Percentiles rank a stretch among this genome's conserved stretches.
phyloP scores from a whole-genome alignment of 1,140 invertebrate species.

The Lepidotrigona ventralis region DNA sequence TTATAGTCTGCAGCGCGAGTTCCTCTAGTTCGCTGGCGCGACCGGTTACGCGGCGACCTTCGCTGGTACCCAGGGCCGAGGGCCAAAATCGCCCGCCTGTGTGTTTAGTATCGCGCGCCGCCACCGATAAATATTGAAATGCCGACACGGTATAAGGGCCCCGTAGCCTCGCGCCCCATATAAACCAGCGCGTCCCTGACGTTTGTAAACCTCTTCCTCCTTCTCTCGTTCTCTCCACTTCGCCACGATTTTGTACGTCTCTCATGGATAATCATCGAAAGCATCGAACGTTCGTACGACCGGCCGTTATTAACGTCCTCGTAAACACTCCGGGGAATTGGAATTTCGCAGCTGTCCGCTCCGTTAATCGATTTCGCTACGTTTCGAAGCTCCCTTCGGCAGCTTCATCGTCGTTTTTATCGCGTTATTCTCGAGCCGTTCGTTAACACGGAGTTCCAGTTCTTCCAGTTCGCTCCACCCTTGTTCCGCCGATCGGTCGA shows the following conservation, averaged over 20 bases:
- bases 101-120: constrained; percentile 56
- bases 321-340: neutral
- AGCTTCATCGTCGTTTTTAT: too few relatives aligned
- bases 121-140: constrained; percentile 63
- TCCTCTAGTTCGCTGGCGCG: constrained; percentile 35
- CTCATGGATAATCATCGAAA: too few relatives aligned
- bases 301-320: neutral
- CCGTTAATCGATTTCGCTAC: neutral
- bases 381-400: neutral
- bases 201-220: constrained; percentile 18
- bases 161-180: constrained; percentile 60
- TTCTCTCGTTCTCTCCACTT: too few relatives aligned
- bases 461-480: neutral
- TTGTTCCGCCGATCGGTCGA: neutral
- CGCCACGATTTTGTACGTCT: neutral
- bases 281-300: neutral
- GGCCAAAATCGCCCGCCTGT: constrained; percentile 69
- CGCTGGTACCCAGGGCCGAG: constrained; percentile 68
- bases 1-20: constrained; percentile 30
- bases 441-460: neutral
- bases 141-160: constrained; percentile 58
- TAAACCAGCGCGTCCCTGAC: constrained; percentile 48
- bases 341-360: neutral
- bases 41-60: constrained; percentile 71
- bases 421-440: neutral